Conservation (phyloP, 1,140 invertebrate genomes). For the Papilio xuthus region DNA sequence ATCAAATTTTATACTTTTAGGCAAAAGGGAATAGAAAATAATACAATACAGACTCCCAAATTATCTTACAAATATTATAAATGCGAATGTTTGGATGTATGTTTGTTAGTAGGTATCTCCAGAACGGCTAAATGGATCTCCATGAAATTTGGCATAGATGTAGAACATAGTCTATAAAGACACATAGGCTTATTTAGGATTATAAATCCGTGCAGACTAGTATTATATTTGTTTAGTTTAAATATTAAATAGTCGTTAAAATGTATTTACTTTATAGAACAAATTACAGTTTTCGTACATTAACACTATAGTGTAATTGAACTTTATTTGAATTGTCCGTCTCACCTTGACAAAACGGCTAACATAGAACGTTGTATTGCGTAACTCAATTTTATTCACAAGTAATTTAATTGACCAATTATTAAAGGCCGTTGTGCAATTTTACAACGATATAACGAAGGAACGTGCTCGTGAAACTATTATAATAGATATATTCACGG, state of each 20-base stretch:
- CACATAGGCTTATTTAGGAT: too few species aligned
- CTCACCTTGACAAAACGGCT: conserved; percentile 11
- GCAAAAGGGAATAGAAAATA: too few species aligned
- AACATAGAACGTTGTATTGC: background rate
- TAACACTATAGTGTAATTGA: conserved; percentile 10
- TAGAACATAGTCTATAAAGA: too few species aligned
- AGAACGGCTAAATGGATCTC: too few species aligned
- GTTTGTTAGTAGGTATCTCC: too few species aligned
- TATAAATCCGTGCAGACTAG: background rate
- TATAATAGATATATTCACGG: background rate
- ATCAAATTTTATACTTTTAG: too few species aligned
- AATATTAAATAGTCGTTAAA: background rate
- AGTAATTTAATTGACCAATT: conserved; percentile 17
- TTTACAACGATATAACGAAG: conserved; percentile 10
- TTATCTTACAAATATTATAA: too few species aligned
- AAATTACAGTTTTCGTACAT: background rate
- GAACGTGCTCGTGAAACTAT: conserved; percentile 6
- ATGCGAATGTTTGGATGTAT: too few species aligned
- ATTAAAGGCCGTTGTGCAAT: conserved; percentile 21
- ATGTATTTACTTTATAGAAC: background rate
- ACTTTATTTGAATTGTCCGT: conserved; percentile 17
- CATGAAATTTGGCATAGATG: too few species aligned
- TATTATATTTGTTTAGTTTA: background rate
- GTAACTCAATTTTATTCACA: conserved; percentile 7
- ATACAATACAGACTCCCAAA: too few species aligned